These are phyloP conservation scores for Pachypanchax playfairii DNA, from an alignment of 2,113 vertebrate genomes.

Conservation along the genomic window DNA sequence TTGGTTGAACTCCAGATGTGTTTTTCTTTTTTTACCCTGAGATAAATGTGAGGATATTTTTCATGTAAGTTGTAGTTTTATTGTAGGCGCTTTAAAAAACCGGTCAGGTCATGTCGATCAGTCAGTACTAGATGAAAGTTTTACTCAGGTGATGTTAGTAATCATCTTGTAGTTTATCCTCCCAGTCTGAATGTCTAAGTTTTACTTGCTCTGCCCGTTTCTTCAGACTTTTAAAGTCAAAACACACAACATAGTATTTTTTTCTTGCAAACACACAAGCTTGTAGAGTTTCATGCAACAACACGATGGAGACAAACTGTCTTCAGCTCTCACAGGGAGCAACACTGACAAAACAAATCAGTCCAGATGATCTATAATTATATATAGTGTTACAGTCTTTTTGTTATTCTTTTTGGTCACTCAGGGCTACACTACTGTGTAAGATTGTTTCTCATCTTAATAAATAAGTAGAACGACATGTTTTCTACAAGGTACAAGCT, in stretches of 20 bases:
- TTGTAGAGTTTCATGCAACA: not conserved
- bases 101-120: slow-evolving; percentile 1
- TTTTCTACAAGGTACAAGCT: no score
- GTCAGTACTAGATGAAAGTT: slow-evolving; percentile 1
- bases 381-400: slow-evolving; percentile 35
- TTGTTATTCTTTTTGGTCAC: slow-evolving; percentile 35
- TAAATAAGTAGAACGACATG: no score
- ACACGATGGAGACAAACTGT: slow-evolving; percentile 21
- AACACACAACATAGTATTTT: not conserved
- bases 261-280: not conserved
- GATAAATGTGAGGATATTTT: slow-evolving; percentile 2
- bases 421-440: slow-evolving; percentile 56
- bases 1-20: slow-evolving; percentile 29
- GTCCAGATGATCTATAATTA: slow-evolving; percentile 19
- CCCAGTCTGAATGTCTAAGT: slow-evolving; percentile 22
- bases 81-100: not conserved
- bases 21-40: slow-evolving; percentile 20
- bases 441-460: slow-evolving; percentile 25
- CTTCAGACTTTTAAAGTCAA: slow-evolving; percentile 2
- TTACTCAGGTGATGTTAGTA: slow-evolving; percentile 44
- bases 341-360: slow-evolving; percentile 20
- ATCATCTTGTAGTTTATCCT: slow-evolving; percentile 8
- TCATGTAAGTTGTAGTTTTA: not conserved
- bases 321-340: slow-evolving; percentile 48
- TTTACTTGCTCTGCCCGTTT: slow-evolving; percentile 23